These are phyloP conservation scores for Strigamia transsilvanica DNA, from an alignment of 2,888 invertebrate species.

Conservation along the genomic window DNA sequence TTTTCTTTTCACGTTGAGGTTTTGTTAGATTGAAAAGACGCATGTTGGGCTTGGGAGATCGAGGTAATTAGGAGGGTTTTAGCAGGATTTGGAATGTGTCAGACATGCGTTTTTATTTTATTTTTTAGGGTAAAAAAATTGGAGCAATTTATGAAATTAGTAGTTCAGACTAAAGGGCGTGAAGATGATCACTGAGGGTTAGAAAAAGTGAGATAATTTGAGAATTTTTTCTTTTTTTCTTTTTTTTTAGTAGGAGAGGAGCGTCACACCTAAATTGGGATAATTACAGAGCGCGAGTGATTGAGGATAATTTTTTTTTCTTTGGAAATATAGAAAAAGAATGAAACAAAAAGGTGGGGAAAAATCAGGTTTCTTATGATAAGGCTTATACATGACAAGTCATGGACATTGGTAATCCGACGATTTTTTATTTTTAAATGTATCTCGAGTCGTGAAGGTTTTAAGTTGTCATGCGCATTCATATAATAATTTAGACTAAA, in stretches of 20 bases:
- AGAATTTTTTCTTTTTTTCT: not conserved
- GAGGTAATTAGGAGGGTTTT: not conserved
- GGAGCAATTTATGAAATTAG: conserved; percentile 21
- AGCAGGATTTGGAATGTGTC: not conserved
- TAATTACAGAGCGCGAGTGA: not conserved
- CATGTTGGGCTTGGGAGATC: not conserved
- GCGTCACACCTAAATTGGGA: conserved; percentile 5
- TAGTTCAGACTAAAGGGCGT: not conserved
- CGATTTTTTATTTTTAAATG: not conserved
- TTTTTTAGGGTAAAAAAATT: not conserved
- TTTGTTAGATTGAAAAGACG: conserved; percentile 1
- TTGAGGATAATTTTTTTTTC: not conserved
- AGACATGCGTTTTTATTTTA: not conserved
- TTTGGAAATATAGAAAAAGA: not conserved
- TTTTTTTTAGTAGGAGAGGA: not conserved
- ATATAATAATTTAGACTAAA: no score
- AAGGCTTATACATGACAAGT: not conserved
- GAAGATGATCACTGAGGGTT: not conserved
- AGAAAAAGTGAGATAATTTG: conserved; percentile 3
- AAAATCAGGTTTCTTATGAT: not conserved
- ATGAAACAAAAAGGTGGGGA: not conserved
- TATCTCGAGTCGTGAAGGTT: not conserved
- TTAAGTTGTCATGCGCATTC: not conserved
- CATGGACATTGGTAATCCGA: not conserved
- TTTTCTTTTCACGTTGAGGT: not conserved